Conservation (phyloP, 2,888 invertebrate species). For the Spodoptera littoralis region DNA sequence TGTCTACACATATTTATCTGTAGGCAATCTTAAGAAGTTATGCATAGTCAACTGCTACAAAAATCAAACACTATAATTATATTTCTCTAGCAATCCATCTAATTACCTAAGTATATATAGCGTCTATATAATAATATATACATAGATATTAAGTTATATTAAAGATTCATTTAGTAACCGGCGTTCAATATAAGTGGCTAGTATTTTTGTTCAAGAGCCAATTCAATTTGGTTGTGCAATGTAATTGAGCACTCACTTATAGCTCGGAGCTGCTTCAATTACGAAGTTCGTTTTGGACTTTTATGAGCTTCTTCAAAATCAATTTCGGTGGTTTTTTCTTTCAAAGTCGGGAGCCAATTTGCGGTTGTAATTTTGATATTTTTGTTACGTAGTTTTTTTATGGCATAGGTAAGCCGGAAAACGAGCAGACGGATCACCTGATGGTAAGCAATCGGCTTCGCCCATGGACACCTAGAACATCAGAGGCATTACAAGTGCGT, state of each 20-base stretch:
- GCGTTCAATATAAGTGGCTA: slow-evolving; percentile 47
- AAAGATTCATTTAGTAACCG: slow-evolving; percentile 43
- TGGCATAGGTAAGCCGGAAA: too few relatives aligned
- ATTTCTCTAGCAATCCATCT: too few relatives aligned
- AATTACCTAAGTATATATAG: too few relatives aligned
- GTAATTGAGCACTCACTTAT: slow-evolving; percentile 55
- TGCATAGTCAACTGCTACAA: too few relatives aligned
- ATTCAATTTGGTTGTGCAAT: slow-evolving; percentile 49
- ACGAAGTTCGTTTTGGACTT: slow-evolving; percentile 20
- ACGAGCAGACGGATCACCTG: too few relatives aligned
- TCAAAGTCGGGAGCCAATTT: background rate
- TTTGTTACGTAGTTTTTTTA: background rate
- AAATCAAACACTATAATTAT: too few relatives aligned
- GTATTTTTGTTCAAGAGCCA: slow-evolving; percentile 47
- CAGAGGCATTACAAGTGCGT: too few relatives aligned
- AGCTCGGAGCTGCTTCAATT: slow-evolving; percentile 34
- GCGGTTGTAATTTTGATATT: background rate
- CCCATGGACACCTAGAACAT: too few relatives aligned
- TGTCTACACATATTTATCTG: too few relatives aligned
- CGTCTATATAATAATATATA: background rate
- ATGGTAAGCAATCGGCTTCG: too few relatives aligned
- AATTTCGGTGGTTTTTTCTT: slow-evolving; percentile 10
- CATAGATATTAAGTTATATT: slow-evolving; percentile 28
- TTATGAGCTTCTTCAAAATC: slow-evolving; percentile 42
- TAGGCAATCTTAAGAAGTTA: too few relatives aligned